Evolutionary conservation across 2,797 vertebrate species (phyloP).

Genomic region (Intellagama lesueurii): DNA sequence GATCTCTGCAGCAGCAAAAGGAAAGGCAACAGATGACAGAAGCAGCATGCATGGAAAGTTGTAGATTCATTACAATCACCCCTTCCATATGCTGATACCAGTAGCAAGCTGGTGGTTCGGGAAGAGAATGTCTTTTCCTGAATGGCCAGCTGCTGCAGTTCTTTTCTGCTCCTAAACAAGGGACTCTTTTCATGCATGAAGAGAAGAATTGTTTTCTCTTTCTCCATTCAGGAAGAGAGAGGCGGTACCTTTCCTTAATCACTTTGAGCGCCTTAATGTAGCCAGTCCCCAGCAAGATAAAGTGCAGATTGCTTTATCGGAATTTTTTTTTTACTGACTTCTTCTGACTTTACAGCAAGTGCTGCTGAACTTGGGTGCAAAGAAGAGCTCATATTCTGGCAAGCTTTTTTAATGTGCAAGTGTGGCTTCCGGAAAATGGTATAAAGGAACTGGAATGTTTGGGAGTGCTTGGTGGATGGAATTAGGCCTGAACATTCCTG

Average conservation of each 20-base stretch:
- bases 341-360: not conserved
- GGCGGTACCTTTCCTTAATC: not conserved
- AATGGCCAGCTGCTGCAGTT: not conserved
- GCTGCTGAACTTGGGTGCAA: not conserved
- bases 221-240: too few species aligned
- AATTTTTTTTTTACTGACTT: not conserved
- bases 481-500: not conserved
- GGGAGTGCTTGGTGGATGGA: not conserved
- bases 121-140: too few species aligned
- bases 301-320: not conserved
- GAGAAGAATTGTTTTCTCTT: not conserved
- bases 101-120: not conserved
- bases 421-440: not conserved
- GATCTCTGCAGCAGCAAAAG: too few species aligned
- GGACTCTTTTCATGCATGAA: not conserved
- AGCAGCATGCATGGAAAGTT: too few species aligned
- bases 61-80: too few species aligned
- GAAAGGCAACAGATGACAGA: too few species aligned
- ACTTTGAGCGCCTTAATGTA: not conserved
- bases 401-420: not conserved
- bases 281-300: not conserved
- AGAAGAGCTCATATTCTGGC: not conserved
- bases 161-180: not conserved
- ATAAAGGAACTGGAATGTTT: not conserved
- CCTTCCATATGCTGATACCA: not conserved